Percentiles rank a stretch among this genome's conserved stretches.
phyloP scores from a whole-genome alignment of 2,888 invertebrate species.

The Synergus itoensis region DNA sequence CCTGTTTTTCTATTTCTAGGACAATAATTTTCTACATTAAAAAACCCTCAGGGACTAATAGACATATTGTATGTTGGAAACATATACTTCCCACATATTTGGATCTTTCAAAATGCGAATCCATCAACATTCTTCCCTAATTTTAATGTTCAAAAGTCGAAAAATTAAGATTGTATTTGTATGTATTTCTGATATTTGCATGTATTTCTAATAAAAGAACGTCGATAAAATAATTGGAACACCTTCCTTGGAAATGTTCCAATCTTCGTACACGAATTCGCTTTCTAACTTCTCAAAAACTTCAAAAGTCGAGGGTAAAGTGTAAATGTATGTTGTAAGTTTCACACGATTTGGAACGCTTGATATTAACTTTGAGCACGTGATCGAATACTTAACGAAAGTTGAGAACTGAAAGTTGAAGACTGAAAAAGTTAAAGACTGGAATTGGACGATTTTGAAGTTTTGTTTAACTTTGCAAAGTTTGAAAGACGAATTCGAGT shows the following conservation, averaged over 20 bases:
- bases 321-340: slow-evolving; percentile 7
- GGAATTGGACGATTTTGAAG: background rate
- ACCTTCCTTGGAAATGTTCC: background rate
- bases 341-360: background rate
- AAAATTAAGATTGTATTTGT: background rate
- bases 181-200: background rate
- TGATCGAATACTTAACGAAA: background rate
- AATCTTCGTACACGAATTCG: background rate
- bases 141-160: too few relatives aligned
- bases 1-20: background rate
- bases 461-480: background rate
- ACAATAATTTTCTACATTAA: background rate
- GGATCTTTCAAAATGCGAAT: too few relatives aligned
- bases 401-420: background rate
- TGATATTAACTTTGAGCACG: background rate
- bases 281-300: background rate
- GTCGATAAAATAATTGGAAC: slow-evolving; percentile 1
- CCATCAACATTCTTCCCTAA: background rate
- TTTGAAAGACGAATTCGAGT: background rate
- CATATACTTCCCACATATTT: background rate
- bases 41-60: background rate
- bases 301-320: background rate
- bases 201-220: background rate
- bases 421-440: background rate
- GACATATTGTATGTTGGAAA: too few relatives aligned